Base-by-base conservation (phyloP, 2,888 invertebrate species). In the Macrosiphum euphorbiae region DNA sequence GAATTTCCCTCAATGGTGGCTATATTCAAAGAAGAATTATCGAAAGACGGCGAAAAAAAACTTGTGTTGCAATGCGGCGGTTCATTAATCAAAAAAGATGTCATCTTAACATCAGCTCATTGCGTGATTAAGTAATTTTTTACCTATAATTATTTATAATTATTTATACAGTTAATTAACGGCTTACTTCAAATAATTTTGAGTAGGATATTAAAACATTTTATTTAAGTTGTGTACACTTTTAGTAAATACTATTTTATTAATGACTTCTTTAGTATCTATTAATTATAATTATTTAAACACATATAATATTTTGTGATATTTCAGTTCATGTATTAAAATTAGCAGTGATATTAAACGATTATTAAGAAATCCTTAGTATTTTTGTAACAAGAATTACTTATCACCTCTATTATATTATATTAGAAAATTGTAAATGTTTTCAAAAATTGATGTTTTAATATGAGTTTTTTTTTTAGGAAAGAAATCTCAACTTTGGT, bases 1-100 rank as follows among this genome's bases (percentile, higher is more conserved):
- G 98, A 98, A 96, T 98, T 98, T 95, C 98, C 98, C 0, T 98
- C 98, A 98, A 97, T 98, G 97, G 97, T 97, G 0, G 98, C 98
- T 0, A 96, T 98, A 61, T 96, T 98, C 95, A 96, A 96, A 92
- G 95, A 95, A 0, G 96, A 97, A 1, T 96, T 96, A 28, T 95
- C 95, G 16, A 95, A 95, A 24, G 55, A 50, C 26, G 95, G 96
- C 0, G 96, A 96, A 95, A 96, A 96, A 95, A 95, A 96, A 86
- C 97, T 90, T 5, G 11, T 50, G 0, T 98, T 98, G 96, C 96
- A 97, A 41, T 98, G 98, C 85, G 98, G 98, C 0, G 98, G 98
- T 0, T 97, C 98, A 0, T 96, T 98, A 13, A 98, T 98, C 95
- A 97, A 98, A 95, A 97, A 97, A 0, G 96, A 96, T 91, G 98